These are phyloP conservation scores for Eupithecia pulchellata DNA, from an alignment of 2,888 invertebrate genomes.

Conservation along the genomic window DNA sequence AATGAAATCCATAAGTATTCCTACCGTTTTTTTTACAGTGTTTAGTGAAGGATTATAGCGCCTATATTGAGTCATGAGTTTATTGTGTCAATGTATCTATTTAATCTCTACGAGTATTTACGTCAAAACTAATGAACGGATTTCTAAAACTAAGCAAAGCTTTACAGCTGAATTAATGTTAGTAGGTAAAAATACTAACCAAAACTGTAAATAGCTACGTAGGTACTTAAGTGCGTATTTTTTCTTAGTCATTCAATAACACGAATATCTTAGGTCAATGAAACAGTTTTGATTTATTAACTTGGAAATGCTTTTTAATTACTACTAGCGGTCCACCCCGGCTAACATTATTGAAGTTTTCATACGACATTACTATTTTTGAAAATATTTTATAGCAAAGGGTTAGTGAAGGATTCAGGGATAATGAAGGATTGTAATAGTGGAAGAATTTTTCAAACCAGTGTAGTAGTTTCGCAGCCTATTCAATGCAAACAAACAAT, in stretches of 20 bases:
- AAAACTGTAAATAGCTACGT: neutral
- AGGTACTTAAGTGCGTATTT: neutral
- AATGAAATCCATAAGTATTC: neutral
- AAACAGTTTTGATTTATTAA: neutral
- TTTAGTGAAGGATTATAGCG: neutral
- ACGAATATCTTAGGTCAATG: neutral
- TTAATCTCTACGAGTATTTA: neutral
- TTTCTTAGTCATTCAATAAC: neutral
- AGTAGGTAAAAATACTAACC: neutral
- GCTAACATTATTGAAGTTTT: too few species aligned
- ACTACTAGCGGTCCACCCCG: too few species aligned
- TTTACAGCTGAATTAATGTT: neutral
- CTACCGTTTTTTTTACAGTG: neutral
- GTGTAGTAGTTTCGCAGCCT: too few species aligned
- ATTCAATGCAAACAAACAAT: too few species aligned
- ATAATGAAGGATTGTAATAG: too few species aligned
- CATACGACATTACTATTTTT: too few species aligned
- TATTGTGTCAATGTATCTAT: too few species aligned
- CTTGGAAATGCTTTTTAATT: neutral
- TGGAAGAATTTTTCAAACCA: too few species aligned
- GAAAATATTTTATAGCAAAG: too few species aligned
- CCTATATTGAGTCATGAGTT: too few species aligned
- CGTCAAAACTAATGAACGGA: neutral
- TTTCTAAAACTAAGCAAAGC: neutral
- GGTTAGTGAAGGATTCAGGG: too few species aligned